phyloP scores from a whole-genome alignment of 1,140 invertebrate species.

The Drosophila trapezifrons region DNA sequence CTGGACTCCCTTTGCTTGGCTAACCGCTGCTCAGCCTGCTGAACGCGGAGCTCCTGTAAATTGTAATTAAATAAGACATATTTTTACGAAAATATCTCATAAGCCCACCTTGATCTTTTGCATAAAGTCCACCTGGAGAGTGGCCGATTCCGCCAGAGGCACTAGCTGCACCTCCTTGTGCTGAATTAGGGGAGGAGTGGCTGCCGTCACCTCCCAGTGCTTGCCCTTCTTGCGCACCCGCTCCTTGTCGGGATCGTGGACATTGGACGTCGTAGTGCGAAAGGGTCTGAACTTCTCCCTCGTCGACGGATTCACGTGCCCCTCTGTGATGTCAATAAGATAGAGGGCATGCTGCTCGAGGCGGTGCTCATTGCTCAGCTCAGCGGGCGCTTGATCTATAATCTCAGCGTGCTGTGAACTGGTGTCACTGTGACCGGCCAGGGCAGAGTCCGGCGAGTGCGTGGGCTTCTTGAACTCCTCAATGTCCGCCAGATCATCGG shows the following conservation, averaged over 20 bases:
- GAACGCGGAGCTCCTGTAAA: conserved; percentile 62
- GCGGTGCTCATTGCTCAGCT: not conserved
- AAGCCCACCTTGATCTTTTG: conserved; percentile 61
- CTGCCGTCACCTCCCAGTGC: conserved; percentile 89
- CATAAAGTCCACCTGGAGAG: conserved; percentile 69
- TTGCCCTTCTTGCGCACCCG: conserved; percentile 86
- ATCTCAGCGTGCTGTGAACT: conserved; percentile 50
- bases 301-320: conserved; percentile 82
- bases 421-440: conserved; percentile 44
- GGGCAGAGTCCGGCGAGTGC: conserved; percentile 53
- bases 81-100: no score
- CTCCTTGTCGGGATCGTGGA: conserved; percentile 87
- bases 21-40: conserved; percentile 76
- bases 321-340: conserved; percentile 86
- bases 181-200: conserved; percentile 87
- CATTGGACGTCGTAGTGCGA: conserved; percentile 87
- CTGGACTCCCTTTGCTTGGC: conserved; percentile 28
- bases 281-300: conserved; percentile 87
- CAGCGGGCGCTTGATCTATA: conserved; percentile 49
- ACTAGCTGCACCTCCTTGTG: conserved; percentile 70
- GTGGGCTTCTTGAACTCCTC: conserved; percentile 75
- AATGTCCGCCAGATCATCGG: conserved; percentile 87
- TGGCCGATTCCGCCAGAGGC: conserved; percentile 74
- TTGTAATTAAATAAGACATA: not conserved
- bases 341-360: conserved; percentile 86